Evolutionary conservation across 2,113 vertebrate species (phyloP), one percentile per base, ranked within the genome.

Genomic region (Trochalopteron elliotii): DNA sequence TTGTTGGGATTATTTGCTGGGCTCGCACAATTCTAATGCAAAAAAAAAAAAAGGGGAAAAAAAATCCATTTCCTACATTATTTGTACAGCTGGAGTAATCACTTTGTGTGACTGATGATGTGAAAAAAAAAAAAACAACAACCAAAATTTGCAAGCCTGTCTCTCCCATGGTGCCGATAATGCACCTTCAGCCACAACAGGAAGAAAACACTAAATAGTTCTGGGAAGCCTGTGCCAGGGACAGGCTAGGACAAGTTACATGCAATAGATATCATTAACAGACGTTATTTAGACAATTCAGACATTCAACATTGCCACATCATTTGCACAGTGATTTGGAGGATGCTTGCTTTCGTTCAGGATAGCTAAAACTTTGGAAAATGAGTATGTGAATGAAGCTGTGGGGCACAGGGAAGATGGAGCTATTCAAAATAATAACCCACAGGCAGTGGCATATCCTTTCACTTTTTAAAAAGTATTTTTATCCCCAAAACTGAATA

Each of bases 1-100:
- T 98, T 98, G 98, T 98, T 97, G 97, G 90, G 81, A 93, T 97
- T 98, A 94, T 98, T 98, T 98, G 97, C 96, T 39, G 96, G 96
- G 94, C 94, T 95, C 96, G 97, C 96, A 97, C 98, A 97, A 98
- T 98, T 98, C 98, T 97, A 97, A 98, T 96, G 92, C 95, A 88
- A 96, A 97, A 97, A 98, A 89, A 96, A 96, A 56, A 15, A n/a
- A 97, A 98, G n/a, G n/a, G n/a, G n/a, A 88, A 96, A 96, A 56
- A 53, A 97, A 98, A 88, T 96, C 97, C 90, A 97, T 98, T 98
- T 98, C 97, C 98, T 97, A 90, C 97, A 75, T 96, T 98, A 97
- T 98, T 98, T 98, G 97, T 96, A 97, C 98, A 98, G 98, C 98
- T 98, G 98, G 97, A 96, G 94, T 90, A 96, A 97, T 97, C 97